phyloP scores from a whole-genome alignment of 2,797 vertebrate genomes.

The Anguilla pacifica region DNA sequence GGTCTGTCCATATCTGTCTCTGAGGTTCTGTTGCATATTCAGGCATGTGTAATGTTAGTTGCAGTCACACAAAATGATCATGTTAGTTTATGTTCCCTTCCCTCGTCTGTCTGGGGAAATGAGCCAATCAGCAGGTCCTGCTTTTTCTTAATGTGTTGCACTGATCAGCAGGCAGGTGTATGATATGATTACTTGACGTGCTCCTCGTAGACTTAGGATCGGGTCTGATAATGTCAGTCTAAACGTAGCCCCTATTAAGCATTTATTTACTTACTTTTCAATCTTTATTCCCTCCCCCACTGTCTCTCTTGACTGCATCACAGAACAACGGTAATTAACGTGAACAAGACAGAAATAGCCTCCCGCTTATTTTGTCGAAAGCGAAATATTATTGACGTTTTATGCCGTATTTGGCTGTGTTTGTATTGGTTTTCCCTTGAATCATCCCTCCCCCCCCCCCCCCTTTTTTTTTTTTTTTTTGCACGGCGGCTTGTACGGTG shows the following conservation, averaged over 20 bases:
- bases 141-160: neutral
- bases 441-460: slow-evolving; percentile 46
- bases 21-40: too few species aligned
- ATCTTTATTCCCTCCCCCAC: slow-evolving; percentile 23
- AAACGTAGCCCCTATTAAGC: neutral
- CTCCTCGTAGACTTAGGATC: neutral
- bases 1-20: too few species aligned
- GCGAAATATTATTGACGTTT: slow-evolving; percentile 40
- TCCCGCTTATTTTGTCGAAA: slow-evolving; percentile 47
- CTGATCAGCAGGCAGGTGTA: neutral
- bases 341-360: slow-evolving; percentile 45
- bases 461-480: slow-evolving; percentile 55
- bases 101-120: neutral
- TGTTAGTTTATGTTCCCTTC: neutral
- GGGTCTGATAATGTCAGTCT: neutral
- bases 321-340: slow-evolving; percentile 48
- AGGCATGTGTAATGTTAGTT: neutral
- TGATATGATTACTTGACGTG: neutral
- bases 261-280: neutral
- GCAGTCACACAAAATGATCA: neutral
- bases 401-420: slow-evolving; percentile 39
- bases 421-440: slow-evolving; percentile 62
- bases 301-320: slow-evolving; percentile 34
- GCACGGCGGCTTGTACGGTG: slow-evolving; percentile 74
- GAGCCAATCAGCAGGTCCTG: neutral